These are phyloP conservation scores for Tichodroma muraria DNA, from an alignment of 2,113 vertebrate species.

Conservation along the genomic window DNA sequence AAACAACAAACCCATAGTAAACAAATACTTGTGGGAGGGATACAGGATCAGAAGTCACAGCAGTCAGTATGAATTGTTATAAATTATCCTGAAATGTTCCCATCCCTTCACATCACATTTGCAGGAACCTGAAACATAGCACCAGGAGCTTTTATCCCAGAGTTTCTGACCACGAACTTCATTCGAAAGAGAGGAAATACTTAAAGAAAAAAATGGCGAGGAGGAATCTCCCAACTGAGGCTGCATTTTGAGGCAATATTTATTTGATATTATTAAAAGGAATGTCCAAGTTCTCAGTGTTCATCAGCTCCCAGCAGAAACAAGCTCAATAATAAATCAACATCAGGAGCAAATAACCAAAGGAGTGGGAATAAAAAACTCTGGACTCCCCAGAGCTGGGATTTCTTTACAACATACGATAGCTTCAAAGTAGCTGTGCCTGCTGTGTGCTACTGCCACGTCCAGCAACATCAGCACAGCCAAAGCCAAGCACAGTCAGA, in stretches of 20 bases:
- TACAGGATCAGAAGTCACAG: background rate
- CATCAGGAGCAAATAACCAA: background rate
- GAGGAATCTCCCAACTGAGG: background rate
- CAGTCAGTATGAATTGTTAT: accelerated
- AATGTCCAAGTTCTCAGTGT: background rate
- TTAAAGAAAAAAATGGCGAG: background rate
- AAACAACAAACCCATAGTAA: background rate
- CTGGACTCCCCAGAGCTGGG: background rate
- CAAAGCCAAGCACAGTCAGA: background rate
- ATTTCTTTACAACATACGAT: background rate
- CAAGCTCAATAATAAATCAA: background rate
- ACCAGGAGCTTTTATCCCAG: background rate
- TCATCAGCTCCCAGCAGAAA: background rate
- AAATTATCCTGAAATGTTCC: background rate
- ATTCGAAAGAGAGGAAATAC: background rate
- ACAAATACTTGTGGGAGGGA: background rate
- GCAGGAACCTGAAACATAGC: background rate
- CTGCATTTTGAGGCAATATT: background rate
- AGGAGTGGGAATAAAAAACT: background rate
- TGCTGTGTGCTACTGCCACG: background rate
- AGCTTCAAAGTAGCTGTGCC: background rate
- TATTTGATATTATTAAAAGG: background rate
- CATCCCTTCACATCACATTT: background rate
- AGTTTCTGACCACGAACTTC: background rate
- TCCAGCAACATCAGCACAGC: background rate